These are phyloP conservation scores for Isotomurus palustris DNA, from an alignment of 2,888 invertebrate species.

Conservation along the genomic window DNA sequence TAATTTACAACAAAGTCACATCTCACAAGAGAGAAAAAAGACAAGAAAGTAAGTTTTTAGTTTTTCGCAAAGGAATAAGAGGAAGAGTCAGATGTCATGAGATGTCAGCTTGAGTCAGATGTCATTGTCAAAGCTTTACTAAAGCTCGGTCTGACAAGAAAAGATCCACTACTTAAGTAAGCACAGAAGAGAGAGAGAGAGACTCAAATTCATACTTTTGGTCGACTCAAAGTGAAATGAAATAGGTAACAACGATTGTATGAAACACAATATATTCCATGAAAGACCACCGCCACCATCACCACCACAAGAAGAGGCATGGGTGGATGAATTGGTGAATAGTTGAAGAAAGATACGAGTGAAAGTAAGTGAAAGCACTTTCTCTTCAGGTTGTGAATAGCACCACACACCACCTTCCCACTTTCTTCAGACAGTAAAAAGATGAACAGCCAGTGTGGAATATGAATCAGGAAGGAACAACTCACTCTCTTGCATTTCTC, in stretches of 20 bases:
- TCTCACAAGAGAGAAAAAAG: not conserved
- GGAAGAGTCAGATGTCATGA: slow-evolving; percentile 12
- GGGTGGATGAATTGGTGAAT: too few species aligned
- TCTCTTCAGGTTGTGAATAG: not conserved
- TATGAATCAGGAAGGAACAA: slow-evolving; percentile 15
- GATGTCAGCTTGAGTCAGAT: slow-evolving; percentile 12
- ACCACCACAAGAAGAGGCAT: not conserved
- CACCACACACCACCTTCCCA: not conserved
- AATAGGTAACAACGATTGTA: too few species aligned
- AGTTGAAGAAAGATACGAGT: too few species aligned
- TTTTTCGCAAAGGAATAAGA: slow-evolving; percentile 8
- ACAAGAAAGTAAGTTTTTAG: slow-evolving; percentile 6
- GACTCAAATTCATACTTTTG: not conserved
- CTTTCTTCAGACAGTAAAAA: slow-evolving; percentile 4
- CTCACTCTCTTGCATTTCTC: too few species aligned
- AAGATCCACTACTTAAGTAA: slow-evolving; percentile 12
- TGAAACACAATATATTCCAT: too few species aligned
- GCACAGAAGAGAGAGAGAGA: too few species aligned
- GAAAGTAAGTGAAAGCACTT: not conserved
- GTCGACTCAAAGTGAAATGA: too few species aligned
- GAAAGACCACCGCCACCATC: too few species aligned
- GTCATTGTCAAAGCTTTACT: slow-evolving; percentile 13
- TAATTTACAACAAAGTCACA: not conserved
- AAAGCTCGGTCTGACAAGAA: slow-evolving; percentile 13
- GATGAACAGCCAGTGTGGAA: slow-evolving; percentile 5